Base-by-base conservation (phyloP, 2,888 invertebrate genomes). In the Athripsodes cinereus region DNA sequence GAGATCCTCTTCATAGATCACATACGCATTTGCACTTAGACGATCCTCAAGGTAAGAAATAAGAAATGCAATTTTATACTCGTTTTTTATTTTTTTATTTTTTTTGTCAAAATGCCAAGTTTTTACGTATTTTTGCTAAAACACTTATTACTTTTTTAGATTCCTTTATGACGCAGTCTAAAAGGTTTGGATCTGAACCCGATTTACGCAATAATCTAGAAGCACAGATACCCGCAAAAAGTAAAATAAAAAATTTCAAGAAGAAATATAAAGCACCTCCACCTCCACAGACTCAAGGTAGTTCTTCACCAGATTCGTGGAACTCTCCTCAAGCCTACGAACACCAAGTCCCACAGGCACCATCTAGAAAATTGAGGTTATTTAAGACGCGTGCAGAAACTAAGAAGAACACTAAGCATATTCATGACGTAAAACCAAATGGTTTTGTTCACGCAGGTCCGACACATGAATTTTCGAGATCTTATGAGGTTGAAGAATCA, bases 241-340 rank as follows among this genome's bases (percentile, higher is more conserved):
- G 70, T 66, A 64, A 57, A 55, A 72, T 69, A 56, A 76, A 75
- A 71, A 81, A 82, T 58, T 86, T 86, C 67, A 86, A 86, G 66
- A 86, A 90, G 70, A 90, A 90, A 72, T 88, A 89, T 69, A 83
- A 85, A 75, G 90, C 90, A 2, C 88, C 88, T 18, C 81, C 84
- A 59, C 87, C 88, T 56, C 82, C 81, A 18, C 78, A 76, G 72
- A 72, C 65, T 47, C 74, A 72, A 59, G 80, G 81, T 56, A 80
- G 78, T 65, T 80, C 82, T 58, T 81, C 83, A 58, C 82, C 82
- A 64, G 83, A 83, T 69, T 82, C 82, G 59, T 81, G 78, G 68
- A 76, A 78, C 69, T 72, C 75, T 65, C 79, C 79, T 67, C 69
- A 74, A 66, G 75, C 74, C 71, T 69, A 72, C 64, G 76, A 79